Percentiles rank a stretch among this genome's conserved stretches.
These are phyloP conservation scores for Coracopsis vasa DNA, from an alignment of 2,113 vertebrate species.

Conservation along the genomic window DNA sequence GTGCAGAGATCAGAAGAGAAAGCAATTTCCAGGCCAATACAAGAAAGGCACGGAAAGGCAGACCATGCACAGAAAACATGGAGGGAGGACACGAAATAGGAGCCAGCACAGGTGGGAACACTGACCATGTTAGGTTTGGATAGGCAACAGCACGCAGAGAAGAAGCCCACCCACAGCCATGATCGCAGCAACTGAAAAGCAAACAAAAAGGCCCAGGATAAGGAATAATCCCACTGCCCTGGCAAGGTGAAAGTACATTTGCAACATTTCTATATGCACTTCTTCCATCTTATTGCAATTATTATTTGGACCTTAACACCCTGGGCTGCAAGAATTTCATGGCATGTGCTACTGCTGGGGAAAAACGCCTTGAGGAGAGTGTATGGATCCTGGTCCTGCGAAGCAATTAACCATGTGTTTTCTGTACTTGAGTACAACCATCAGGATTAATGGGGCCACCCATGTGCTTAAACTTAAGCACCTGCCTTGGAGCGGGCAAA, in stretches of 20 bases:
- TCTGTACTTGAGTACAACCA: neutral
- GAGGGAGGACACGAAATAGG: constrained; percentile 49
- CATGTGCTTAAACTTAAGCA: constrained; percentile 57
- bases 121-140: constrained; percentile 82
- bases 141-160: constrained; percentile 82
- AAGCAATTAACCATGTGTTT: neutral
- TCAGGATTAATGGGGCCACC: neutral
- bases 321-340: neutral
- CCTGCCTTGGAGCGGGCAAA: constrained; percentile 7
- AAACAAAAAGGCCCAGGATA: constrained; percentile 80
- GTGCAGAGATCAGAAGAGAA: neutral
- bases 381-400: neutral
- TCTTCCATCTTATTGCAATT: neutral
- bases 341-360: neutral
- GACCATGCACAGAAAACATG: constrained; percentile 48
- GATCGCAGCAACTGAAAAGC: constrained; percentile 81
- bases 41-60: constrained; percentile 40
- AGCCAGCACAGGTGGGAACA: constrained; percentile 65
- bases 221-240: constrained; percentile 69
- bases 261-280: neutral
- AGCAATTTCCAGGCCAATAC: constrained; percentile 21
- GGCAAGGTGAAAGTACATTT: constrained; percentile 49
- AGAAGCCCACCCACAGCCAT: constrained; percentile 81
- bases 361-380: neutral
- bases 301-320: neutral